Conservation (phyloP, 2,888 invertebrate species). For the Eilema depressum region DNA sequence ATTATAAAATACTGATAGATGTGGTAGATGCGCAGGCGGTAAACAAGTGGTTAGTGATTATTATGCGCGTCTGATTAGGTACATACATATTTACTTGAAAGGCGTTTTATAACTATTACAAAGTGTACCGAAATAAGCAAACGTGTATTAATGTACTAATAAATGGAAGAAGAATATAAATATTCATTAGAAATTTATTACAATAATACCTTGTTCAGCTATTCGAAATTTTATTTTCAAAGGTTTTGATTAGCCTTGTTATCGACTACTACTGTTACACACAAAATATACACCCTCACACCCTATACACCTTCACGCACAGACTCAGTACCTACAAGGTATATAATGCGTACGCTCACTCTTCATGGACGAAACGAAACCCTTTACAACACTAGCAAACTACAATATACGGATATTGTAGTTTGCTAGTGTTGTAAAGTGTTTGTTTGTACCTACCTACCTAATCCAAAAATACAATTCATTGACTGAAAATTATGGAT, state of each 20-base stretch:
- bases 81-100: conserved; percentile 33
- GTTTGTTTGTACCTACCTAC: too few relatives aligned
- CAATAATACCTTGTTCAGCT: not conserved
- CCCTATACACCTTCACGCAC: not conserved
- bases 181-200: conserved; percentile 19
- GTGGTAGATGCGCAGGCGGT: conserved; percentile 53
- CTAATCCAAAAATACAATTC: too few relatives aligned
- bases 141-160: conserved; percentile 13
- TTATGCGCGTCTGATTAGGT: conserved; percentile 39
- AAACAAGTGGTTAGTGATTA: conserved; percentile 57
- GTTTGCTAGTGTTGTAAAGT: not conserved
- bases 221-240: not conserved
- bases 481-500: not conserved
- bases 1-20: conserved; percentile 49
- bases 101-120: conserved; percentile 20
- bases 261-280: not conserved
- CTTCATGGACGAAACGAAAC: too few relatives aligned
- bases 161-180: conserved; percentile 14
- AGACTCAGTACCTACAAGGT: too few relatives aligned
- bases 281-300: not conserved
- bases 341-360: too few relatives aligned
- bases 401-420: too few relatives aligned
- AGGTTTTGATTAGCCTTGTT: too few relatives aligned
- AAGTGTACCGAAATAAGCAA: not conserved
- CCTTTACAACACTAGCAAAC: too few relatives aligned